These are phyloP conservation scores for Ceryle rudis DNA, from an alignment of 2,797 vertebrate genomes.

Conservation along the genomic window DNA sequence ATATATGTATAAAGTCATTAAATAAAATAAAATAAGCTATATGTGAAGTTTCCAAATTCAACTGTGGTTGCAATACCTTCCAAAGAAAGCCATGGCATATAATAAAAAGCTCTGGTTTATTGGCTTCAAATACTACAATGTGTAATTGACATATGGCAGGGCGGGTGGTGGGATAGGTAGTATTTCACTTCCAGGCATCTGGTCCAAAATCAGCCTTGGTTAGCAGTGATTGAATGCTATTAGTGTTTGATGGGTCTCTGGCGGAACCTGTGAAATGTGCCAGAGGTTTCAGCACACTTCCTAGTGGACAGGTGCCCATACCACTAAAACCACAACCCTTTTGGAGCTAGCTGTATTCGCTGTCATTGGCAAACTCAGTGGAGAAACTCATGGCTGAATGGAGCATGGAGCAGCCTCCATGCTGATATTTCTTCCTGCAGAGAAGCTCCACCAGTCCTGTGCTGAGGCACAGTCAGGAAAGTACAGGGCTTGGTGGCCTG, in stretches of 20 bases:
- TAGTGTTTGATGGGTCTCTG: slow-evolving; percentile 51
- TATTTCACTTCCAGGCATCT: slow-evolving; percentile 42
- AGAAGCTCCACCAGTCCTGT: not conserved
- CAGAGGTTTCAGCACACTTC: slow-evolving; percentile 38
- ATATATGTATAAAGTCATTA: not conserved
- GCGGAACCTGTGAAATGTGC: slow-evolving; percentile 26
- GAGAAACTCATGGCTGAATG: not conserved
- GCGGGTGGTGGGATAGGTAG: not conserved
- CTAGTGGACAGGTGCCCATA: slow-evolving; percentile 62
- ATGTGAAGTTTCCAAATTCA: slow-evolving; percentile 15
- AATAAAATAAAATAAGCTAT: slow-evolving; percentile 20
- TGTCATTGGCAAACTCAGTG: not conserved
- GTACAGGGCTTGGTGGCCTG: not conserved
- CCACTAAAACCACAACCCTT: slow-evolving; percentile 62
- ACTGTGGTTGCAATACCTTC: slow-evolving; percentile 41
- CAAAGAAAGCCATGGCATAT: slow-evolving; percentile 30
- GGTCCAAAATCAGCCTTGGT: slow-evolving; percentile 53
- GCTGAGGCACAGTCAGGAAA: not conserved
- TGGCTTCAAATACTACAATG: slow-evolving; percentile 28
- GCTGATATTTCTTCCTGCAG: not conserved
- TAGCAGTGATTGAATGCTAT: slow-evolving; percentile 59
- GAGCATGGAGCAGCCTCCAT: not conserved
- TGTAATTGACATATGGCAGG: slow-evolving; percentile 22
- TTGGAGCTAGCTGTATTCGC: not conserved
- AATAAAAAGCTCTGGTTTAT: slow-evolving; percentile 34